Percentiles rank a stretch among this genome's conserved stretches.
phyloP scores from a whole-genome alignment of 2,113 vertebrate genomes.

The Desmodus rotundus region DNA sequence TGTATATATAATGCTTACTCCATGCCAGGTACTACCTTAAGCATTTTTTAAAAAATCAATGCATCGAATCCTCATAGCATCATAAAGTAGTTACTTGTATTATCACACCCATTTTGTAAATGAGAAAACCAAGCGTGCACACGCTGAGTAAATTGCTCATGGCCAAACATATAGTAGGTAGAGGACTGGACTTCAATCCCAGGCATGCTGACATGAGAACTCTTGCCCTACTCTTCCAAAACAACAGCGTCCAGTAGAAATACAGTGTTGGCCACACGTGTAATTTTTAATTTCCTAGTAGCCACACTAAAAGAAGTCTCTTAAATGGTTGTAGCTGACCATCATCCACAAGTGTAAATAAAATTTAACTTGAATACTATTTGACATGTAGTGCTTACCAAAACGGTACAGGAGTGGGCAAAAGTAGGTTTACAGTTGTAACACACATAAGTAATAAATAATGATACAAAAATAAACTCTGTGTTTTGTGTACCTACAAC shows the following conservation, averaged over 20 bases:
- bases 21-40: background rate
- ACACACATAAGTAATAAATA: too few species aligned
- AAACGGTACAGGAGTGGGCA: background rate
- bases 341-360: background rate
- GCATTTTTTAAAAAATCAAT: background rate
- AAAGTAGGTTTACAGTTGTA: too few species aligned
- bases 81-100: background rate
- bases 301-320: background rate
- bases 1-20: background rate
- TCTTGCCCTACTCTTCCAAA: background rate
- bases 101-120: background rate
- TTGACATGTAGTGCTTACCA: background rate
- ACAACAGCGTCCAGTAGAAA: background rate
- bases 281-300: background rate
- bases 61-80: background rate
- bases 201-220: background rate
- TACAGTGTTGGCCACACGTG: background rate
- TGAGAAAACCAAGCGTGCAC: background rate
- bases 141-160: background rate
- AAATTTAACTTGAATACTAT: background rate
- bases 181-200: background rate
- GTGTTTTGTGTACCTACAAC: too few species aligned
- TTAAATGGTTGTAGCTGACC: too few species aligned
- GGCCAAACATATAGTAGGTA: background rate
- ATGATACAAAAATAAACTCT: too few species aligned